A percentile compares a stretch with the other conserved stretches of the same genome.
phyloP scores from a whole-genome alignment of 2,888 invertebrate species.

The Nephrotoma flavescens region DNA sequence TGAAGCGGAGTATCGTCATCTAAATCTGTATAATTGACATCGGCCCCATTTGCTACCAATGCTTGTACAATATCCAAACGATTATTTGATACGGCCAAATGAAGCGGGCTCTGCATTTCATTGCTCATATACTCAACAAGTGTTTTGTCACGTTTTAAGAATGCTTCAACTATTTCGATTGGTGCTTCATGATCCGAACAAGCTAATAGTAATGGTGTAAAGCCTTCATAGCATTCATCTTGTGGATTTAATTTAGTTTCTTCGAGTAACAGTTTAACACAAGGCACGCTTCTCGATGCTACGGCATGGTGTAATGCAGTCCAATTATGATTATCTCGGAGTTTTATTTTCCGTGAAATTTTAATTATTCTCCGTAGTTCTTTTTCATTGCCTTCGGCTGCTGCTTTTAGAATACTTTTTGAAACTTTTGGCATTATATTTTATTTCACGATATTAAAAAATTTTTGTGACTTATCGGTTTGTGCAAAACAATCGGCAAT shows the following conservation, averaged over 20 bases:
- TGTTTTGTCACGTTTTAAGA: conserved; percentile 1
- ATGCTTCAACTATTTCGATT: conserved; percentile 5
- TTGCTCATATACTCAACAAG: conserved; percentile 9
- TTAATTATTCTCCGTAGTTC: not conserved
- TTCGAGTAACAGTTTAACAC: conserved; percentile 6
- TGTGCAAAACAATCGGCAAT: not conserved
- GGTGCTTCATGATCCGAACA: not conserved
- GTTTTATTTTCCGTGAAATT: not conserved
- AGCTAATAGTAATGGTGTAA: conserved; percentile 9
- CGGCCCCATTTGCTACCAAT: conserved; percentile 8
- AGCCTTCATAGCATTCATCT: conserved; percentile 9
- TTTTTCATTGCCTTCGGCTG: not conserved
- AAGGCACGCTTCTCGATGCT: not conserved
- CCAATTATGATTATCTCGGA: conserved; percentile 9
- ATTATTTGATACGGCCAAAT: conserved; percentile 6
- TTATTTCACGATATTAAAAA: not conserved
- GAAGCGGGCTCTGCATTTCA: conserved; percentile 8
- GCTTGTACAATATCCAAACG: conserved; percentile 9
- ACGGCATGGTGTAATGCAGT: conserved; percentile 11
- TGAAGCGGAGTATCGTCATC: conserved; percentile 10
- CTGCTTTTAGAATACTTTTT: not conserved
- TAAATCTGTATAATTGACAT: conserved; percentile 9
- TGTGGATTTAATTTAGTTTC: not conserved
- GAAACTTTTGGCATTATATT: not conserved
- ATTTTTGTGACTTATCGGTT: not conserved